Base-by-base conservation (phyloP, 2,797 vertebrate species). In the Atherinosoma microstoma region DNA sequence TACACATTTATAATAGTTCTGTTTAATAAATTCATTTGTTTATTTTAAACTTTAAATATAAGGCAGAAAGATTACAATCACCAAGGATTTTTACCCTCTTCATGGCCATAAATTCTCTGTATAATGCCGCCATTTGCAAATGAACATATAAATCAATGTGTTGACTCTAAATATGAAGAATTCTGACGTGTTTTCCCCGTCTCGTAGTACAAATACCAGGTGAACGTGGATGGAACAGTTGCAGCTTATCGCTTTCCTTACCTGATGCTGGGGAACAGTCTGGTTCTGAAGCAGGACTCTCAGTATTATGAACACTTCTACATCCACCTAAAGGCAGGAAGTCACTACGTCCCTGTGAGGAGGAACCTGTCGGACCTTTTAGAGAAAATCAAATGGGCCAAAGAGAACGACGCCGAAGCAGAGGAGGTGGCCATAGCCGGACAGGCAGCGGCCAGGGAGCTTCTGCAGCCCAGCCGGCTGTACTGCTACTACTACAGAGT, bases 231-330 rank as follows among this genome's bases (percentile, higher is more conserved):
- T 0, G 97, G 97, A 0, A 98, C 97, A 0, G 97, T 98, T 75
- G 97, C 97, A 8, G 97, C 97, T 0, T 99, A 98, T 68, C 94
- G 96, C 64, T 98, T 97, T 58, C 97, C 97, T 0, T 99, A 98
- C 87, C 94, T 98, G 72, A 94, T 98, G 95, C 90, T 99, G 42
- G 97, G 97, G 0, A 93, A 96, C 94, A 98, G 97, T 62, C 91
- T 99, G 76, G 96, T 99, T 29, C 85, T 99, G 79, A 99, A 99
- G 88, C 97, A 99, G 90, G 94, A 95, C 65, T 98, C 97, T 0
- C 93, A 92, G 0, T 98, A 97, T 61, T 98, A 98, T 6, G 97
- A 99, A 64, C 94, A 96, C 75, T 99, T 99, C 87, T 99, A 98
- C 84, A 76, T 22, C 30, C 92, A 89, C 3, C 84, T 99, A 7